Conservation (phyloP, 2,888 invertebrate genomes). For the Morpho achilles region DNA sequence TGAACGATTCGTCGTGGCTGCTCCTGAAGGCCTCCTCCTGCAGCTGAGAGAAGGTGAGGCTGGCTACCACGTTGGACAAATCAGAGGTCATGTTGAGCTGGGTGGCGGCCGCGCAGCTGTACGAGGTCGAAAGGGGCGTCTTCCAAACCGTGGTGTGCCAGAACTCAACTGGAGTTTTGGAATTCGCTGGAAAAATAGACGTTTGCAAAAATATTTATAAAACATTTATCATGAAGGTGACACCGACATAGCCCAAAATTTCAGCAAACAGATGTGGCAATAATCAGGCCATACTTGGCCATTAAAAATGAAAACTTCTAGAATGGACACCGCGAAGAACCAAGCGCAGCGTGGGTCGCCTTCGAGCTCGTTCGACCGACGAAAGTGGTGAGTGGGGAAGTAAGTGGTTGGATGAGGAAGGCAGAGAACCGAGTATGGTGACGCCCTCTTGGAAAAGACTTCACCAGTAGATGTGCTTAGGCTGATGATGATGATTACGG, state of each 20-base stretch:
- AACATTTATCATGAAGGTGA: no score
- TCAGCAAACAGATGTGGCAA: background rate
- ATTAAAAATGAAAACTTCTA: no score
- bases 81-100: slow-evolving; percentile 73
- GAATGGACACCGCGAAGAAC: no score
- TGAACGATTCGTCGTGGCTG: slow-evolving; percentile 75
- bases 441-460: no score
- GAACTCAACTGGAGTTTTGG: slow-evolving; percentile 47
- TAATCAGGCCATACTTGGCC: background rate
- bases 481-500: no score
- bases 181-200: slow-evolving; percentile 18
- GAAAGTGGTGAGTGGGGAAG: no score
- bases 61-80: slow-evolving; percentile 49
- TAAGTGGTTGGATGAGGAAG: no score
- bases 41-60: slow-evolving; percentile 79
- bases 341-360: no score
- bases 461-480: no score
- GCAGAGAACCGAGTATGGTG: no score
- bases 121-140: slow-evolving; percentile 83
- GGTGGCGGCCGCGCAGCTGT: slow-evolving; percentile 83
- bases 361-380: no score
- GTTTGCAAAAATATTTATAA: no score
- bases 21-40: slow-evolving; percentile 87
- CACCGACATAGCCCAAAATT: background rate
- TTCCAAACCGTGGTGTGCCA: slow-evolving; percentile 77